Conservation (phyloP, 30 jellyfish, hydroid and myxozoan species). For the Aurelia aurita region DNA sequence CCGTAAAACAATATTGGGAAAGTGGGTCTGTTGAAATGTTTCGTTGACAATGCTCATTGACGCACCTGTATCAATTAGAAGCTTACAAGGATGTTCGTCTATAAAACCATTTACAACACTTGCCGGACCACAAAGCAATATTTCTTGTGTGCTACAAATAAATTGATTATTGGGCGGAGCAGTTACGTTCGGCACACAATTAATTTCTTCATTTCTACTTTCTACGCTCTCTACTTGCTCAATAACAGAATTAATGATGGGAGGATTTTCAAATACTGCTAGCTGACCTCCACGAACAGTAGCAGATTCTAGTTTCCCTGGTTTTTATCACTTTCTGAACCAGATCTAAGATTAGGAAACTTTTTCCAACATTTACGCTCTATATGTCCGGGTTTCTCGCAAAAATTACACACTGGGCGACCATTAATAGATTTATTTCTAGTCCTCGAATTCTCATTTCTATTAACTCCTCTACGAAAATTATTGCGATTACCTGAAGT, state of each 20-base stretch:
- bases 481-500: not conserved
- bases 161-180: not conserved
- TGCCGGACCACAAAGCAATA: conserved; percentile 10
- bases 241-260: not conserved
- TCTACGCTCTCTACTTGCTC: not conserved
- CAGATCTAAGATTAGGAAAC: conserved; percentile 4
- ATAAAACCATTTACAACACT: not conserved
- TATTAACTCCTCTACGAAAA: not conserved
- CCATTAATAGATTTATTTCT: not conserved
- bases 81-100: not conserved
- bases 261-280: conserved; percentile 31
- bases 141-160: not conserved
- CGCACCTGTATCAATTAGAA: conserved; percentile 30
- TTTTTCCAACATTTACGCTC: conserved; percentile 47
- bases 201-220: not conserved
- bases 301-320: conserved; percentile 68
- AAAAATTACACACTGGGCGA: conserved; percentile 47
- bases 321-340: conserved; percentile 5
- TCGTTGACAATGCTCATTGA: conserved; percentile 40
- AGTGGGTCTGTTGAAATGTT: conserved; percentile 27
- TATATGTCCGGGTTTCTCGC: conserved; percentile 46
- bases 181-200: not conserved
- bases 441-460: not conserved
- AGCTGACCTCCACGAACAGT: conserved; percentile 48
- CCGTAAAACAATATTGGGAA: conserved; percentile 28